Conservation (phyloP, 1,140 invertebrate genomes). For the Monochamus saltuarius region DNA sequence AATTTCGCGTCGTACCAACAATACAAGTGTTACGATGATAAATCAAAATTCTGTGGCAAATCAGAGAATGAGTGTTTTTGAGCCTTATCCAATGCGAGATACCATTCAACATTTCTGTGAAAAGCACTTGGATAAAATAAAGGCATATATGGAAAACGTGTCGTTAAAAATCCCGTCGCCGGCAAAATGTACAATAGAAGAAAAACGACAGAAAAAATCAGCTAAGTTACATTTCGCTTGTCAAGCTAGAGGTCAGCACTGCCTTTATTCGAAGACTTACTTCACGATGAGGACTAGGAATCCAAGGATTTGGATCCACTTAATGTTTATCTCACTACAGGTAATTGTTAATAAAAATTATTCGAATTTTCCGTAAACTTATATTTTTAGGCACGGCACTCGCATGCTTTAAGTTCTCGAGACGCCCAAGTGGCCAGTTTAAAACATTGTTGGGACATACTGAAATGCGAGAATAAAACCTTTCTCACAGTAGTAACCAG, state of each 20-base stretch:
- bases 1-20: constrained; percentile 65
- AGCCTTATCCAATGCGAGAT: constrained; percentile 84
- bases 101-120: constrained; percentile 93
- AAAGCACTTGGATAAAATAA: constrained; percentile 89
- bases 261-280: constrained; percentile 82
- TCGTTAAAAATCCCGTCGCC: constrained; percentile 83
- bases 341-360: constrained; percentile 48
- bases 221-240: constrained; percentile 89
- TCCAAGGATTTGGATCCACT: constrained; percentile 89
- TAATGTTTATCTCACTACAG: constrained; percentile 92
- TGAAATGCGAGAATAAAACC: constrained; percentile 85
- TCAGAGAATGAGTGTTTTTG: constrained; percentile 81
- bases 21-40: constrained; percentile 70
- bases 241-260: constrained; percentile 81
- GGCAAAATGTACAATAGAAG: constrained; percentile 88
- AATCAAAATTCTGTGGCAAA: constrained; percentile 57
- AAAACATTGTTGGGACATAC: constrained; percentile 90
- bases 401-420: constrained; percentile 77
- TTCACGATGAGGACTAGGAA: constrained; percentile 86
- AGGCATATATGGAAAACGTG: constrained; percentile 85
- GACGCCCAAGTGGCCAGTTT: constrained; percentile 81
- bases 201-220: constrained; percentile 76
- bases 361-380: constrained; percentile 1
- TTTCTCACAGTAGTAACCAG: constrained; percentile 90
- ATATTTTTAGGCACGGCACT: constrained; percentile 65